Conservation (phyloP, 2,113 vertebrate genomes). For the Brachyhypopomus occidentalis region DNA sequence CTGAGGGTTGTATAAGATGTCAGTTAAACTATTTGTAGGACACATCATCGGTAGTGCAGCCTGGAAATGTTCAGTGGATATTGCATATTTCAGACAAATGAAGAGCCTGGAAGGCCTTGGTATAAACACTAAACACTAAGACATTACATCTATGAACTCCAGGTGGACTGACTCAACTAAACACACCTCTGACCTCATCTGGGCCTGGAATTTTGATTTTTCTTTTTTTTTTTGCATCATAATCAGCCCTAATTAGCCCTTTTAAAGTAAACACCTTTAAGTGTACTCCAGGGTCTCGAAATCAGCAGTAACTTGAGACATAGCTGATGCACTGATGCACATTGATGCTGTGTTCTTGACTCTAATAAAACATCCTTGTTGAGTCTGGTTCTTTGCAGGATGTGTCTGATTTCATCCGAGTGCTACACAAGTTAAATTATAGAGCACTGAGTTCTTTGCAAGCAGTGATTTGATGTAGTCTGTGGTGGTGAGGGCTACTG, state of each 20-base stretch:
- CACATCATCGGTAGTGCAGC: no score
- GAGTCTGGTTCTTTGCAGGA: not conserved
- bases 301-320: slow-evolving; percentile 6
- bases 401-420: not conserved
- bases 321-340: not conserved
- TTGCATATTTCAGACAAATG: not conserved
- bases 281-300: not conserved
- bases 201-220: not conserved
- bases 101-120: not conserved
- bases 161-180: slow-evolving; percentile 1
- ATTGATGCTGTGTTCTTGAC: not conserved
- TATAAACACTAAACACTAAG: not conserved
- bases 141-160: not conserved
- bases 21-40: no score
- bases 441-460: not conserved
- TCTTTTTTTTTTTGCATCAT: not conserved
- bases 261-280: slow-evolving; percentile 5
- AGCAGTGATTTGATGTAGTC: not conserved
- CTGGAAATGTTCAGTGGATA: not conserved
- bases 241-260: not conserved
- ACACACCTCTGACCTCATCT: not conserved
- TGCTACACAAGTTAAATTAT: not conserved
- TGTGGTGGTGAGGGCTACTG: not conserved
- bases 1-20: no score
- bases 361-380: not conserved